Conservation (phyloP, 2,888 invertebrate genomes). For the Augochlorella aurata region DNA sequence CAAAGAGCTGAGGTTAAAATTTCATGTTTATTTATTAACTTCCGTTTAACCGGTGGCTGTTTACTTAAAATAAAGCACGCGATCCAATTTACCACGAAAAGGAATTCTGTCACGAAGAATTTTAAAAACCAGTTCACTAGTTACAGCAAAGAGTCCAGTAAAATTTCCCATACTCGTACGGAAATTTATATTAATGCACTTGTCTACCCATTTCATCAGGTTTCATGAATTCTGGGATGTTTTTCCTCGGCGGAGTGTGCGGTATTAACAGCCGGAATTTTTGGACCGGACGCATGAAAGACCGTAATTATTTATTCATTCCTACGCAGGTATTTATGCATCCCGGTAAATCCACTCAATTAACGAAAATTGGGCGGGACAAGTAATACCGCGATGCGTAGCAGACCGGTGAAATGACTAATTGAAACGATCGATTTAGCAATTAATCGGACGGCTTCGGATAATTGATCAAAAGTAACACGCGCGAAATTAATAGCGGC, state of each 20-base stretch:
- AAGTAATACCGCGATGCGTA: background rate
- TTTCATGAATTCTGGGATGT: background rate
- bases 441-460: conserved; percentile 24
- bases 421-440: conserved; percentile 33
- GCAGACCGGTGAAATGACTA: conserved; percentile 23
- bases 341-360: conserved; percentile 29
- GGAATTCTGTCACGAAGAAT: background rate
- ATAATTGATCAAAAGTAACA: conserved; percentile 34
- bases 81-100: background rate
- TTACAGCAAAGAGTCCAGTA: background rate
- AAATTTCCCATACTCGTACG: background rate
- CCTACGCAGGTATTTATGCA: background rate
- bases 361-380: conserved; percentile 32
- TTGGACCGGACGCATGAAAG: background rate
- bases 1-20: background rate
- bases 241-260: background rate
- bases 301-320: background rate
- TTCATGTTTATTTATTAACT: background rate
- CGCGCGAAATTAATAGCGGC: conserved; percentile 22
- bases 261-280: background rate
- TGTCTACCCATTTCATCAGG: background rate
- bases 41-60: background rate
- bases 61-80: background rate
- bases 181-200: background rate
- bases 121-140: background rate